These are phyloP conservation scores for Ctenicera cuprea DNA, from an alignment of 2,888 invertebrate species.

Conservation along the genomic window DNA sequence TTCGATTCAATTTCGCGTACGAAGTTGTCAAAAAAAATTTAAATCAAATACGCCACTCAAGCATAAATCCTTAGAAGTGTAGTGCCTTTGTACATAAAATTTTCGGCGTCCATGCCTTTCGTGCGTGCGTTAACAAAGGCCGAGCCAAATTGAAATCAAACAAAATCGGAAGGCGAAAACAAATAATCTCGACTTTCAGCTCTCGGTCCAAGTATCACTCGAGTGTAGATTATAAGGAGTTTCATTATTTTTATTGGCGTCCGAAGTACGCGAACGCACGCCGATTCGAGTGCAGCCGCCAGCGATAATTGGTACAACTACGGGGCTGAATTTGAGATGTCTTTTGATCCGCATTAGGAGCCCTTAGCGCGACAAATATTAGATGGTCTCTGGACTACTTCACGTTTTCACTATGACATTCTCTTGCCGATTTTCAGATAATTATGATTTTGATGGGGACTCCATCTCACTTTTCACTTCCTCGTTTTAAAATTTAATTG, in stretches of 20 bases:
- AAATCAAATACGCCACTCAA: constrained; percentile 7
- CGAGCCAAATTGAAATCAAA: constrained; percentile 34
- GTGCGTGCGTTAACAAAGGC: constrained; percentile 25
- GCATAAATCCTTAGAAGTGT: constrained; percentile 8
- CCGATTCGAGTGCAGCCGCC: constrained; percentile 52
- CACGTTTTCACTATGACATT: constrained; percentile 34
- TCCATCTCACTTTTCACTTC: background rate
- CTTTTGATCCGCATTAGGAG: constrained; percentile 56
- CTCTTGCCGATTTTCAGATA: constrained; percentile 28
- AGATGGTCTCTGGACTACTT: constrained; percentile 41
- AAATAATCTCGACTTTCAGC: constrained; percentile 46
- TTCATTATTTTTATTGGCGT: constrained; percentile 57
- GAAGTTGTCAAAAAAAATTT: background rate
- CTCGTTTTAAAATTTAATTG: constrained; percentile 27
- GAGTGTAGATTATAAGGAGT: constrained; percentile 48
- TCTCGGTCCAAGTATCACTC: constrained; percentile 33
- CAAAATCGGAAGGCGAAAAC: constrained; percentile 42
- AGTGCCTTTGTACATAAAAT: constrained; percentile 5
- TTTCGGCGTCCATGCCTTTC: constrained; percentile 17
- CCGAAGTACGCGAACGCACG: constrained; percentile 53
- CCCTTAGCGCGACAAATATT: constrained; percentile 51
- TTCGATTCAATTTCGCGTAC: too few relatives aligned
- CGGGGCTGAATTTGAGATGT: constrained; percentile 54
- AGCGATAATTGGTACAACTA: constrained; percentile 56
- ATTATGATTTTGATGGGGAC: background rate